These are phyloP conservation scores for Crotophaga sulcirostris DNA, from an alignment of 2,113 vertebrate species.

Conservation along the genomic window DNA sequence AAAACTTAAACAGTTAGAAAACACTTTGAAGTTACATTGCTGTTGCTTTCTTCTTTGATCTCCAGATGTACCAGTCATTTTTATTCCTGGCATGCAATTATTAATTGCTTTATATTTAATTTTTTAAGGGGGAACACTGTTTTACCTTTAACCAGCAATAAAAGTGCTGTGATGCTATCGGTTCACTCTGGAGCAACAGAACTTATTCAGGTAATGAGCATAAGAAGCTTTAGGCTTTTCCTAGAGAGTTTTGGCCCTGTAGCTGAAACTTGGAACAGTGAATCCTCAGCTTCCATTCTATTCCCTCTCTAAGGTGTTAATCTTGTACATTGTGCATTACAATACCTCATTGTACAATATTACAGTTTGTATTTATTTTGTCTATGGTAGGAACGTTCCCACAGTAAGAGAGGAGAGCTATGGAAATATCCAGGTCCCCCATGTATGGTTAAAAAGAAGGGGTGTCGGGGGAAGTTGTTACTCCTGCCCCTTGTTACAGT, in stretches of 20 bases:
- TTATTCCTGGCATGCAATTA: not conserved
- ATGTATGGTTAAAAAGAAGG: not conserved
- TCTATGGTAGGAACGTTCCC: not conserved
- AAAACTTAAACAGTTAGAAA: constrained; percentile 30
- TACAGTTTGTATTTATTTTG: not conserved
- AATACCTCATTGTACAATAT: not conserved
- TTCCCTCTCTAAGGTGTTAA: not conserved
- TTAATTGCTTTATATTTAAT: constrained; percentile 14
- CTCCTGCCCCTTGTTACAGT: not conserved
- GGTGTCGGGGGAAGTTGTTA: not conserved
- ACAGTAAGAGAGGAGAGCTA: not conserved
- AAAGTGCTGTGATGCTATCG: not conserved
- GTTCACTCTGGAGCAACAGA: not conserved
- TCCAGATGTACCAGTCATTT: constrained; percentile 5
- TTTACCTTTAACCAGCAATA: not conserved
- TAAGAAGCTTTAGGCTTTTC: not conserved
- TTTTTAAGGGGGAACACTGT: not conserved
- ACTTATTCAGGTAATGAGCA: not conserved
- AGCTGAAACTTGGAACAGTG: not conserved
- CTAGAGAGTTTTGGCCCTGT: not conserved
- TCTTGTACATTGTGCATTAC: not conserved
- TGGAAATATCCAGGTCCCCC: not conserved
- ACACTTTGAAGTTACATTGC: constrained; percentile 31
- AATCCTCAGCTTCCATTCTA: not conserved
- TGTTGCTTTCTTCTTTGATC: constrained; percentile 51